phyloP scores from a whole-genome alignment of 2,113 vertebrate genomes.

The Pteruthius melanotis region DNA sequence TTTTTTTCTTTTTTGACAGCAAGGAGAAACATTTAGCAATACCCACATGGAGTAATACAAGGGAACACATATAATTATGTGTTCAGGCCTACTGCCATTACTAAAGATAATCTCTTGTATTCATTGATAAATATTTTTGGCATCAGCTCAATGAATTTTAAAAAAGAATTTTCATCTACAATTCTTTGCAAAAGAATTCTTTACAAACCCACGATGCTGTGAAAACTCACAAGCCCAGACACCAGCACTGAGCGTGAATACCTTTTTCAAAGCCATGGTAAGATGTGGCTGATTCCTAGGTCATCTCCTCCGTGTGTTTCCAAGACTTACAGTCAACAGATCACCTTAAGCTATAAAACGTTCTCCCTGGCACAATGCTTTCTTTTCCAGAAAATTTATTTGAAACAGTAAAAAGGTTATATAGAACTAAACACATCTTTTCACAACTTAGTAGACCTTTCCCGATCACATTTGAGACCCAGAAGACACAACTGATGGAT shows the following conservation, averaged over 20 bases:
- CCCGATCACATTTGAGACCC: not conserved
- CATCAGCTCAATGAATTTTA: not conserved
- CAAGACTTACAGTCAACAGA: not conserved
- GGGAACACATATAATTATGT: not conserved
- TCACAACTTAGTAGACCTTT: not conserved
- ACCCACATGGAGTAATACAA: not conserved
- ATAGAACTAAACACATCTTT: not conserved
- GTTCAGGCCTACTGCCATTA: not conserved
- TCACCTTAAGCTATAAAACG: not conserved
- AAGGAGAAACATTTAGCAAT: not conserved
- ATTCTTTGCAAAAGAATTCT: no score
- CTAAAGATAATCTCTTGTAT: not conserved
- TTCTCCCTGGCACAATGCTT: not conserved
- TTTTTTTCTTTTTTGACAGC: not conserved
- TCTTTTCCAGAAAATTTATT: not conserved
- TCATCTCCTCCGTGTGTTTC: not conserved
- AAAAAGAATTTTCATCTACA: not conserved
- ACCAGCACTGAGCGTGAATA: not conserved
- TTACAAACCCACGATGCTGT: not conserved
- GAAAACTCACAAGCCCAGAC: not conserved
- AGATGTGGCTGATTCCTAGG: not conserved
- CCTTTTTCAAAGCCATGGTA: not conserved
- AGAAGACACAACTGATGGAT: not conserved
- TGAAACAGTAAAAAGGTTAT: not conserved
- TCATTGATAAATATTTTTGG: not conserved